These are phyloP conservation scores for Drosophila subsilvestris DNA, from an alignment of 2,888 invertebrate genomes.

Conservation along the genomic window DNA sequence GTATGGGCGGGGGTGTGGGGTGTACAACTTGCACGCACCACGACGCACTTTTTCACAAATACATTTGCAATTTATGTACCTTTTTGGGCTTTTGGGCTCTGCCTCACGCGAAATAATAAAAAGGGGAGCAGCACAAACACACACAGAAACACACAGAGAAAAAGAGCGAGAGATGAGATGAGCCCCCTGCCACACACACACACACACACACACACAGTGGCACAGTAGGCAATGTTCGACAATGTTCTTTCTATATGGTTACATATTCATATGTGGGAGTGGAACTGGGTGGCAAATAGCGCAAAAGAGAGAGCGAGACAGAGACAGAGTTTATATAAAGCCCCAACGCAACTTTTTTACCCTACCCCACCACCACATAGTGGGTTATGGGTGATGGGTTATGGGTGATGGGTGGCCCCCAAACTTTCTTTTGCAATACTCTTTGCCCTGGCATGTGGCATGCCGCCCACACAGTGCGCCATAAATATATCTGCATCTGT, in stretches of 20 bases:
- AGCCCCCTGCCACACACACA: slow-evolving; percentile 10
- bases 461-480: neutral
- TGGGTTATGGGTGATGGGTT: too few relatives aligned
- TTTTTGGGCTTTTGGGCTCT: slow-evolving; percentile 32
- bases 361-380: neutral
- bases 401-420: neutral
- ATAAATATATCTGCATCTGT: neutral
- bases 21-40: slow-evolving; percentile 42
- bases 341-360: slow-evolving; percentile 22
- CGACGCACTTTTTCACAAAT: slow-evolving; percentile 61
- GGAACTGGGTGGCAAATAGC: slow-evolving; percentile 3
- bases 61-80: slow-evolving; percentile 61
- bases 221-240: slow-evolving; percentile 30
- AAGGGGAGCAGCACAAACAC: slow-evolving; percentile 35
- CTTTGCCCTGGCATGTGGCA: neutral
- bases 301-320: slow-evolving; percentile 20
- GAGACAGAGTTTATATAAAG: slow-evolving; percentile 46
- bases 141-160: slow-evolving; percentile 7
- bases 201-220: slow-evolving; percentile 25
- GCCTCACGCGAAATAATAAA: slow-evolving; percentile 50
- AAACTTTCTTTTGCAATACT: slow-evolving; percentile 1
- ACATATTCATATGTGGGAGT: slow-evolving; percentile 51
- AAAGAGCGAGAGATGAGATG: neutral
- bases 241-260: slow-evolving; percentile 48
- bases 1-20: neutral